Conservation (phyloP, 2,797 vertebrate species). For the Paedocypris micromegethes region DNA sequence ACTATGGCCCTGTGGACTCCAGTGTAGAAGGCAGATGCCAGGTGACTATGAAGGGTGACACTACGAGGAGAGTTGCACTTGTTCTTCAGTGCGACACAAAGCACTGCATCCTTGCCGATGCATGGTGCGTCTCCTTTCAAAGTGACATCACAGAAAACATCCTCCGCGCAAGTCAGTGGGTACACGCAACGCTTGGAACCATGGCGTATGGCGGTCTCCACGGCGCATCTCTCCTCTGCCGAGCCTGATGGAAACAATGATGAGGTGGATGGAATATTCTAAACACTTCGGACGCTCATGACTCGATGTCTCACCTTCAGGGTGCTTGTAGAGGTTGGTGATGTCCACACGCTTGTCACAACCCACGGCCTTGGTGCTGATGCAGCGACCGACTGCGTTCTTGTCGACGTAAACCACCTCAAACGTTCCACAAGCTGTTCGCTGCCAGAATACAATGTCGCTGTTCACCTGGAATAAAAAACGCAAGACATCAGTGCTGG, state of each 20-base stretch:
- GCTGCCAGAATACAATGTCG: slow-evolving; percentile 22
- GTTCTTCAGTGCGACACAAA: slow-evolving; percentile 37
- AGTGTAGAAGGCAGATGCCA: slow-evolving; percentile 42
- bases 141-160: slow-evolving; percentile 68
- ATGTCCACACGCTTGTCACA: slow-evolving; percentile 67
- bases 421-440: slow-evolving; percentile 18
- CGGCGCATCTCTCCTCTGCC: slow-evolving; percentile 80
- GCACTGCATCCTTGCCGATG: slow-evolving; percentile 39
- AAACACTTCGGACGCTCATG: too few relatives aligned
- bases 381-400: slow-evolving; percentile 64
- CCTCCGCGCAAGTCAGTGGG: slow-evolving; percentile 59
- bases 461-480: slow-evolving; percentile 28
- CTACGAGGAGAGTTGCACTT: slow-evolving; percentile 28
- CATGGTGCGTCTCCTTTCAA: slow-evolving; percentile 17
- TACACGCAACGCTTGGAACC: slow-evolving; percentile 78
- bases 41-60: slow-evolving; percentile 22
- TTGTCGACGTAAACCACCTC: slow-evolving; percentile 6
- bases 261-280: too few relatives aligned
- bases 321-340: slow-evolving; percentile 79
- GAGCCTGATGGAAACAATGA: slow-evolving; percentile 61
- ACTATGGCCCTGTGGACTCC: slow-evolving; percentile 37
- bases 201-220: slow-evolving; percentile 78
- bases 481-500: too few relatives aligned
- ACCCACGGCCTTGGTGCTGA: slow-evolving; percentile 82
- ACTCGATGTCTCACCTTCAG: slow-evolving; percentile 38